Base-by-base conservation (phyloP, 2,113 vertebrate genomes). In the Polyodon spathula region DNA sequence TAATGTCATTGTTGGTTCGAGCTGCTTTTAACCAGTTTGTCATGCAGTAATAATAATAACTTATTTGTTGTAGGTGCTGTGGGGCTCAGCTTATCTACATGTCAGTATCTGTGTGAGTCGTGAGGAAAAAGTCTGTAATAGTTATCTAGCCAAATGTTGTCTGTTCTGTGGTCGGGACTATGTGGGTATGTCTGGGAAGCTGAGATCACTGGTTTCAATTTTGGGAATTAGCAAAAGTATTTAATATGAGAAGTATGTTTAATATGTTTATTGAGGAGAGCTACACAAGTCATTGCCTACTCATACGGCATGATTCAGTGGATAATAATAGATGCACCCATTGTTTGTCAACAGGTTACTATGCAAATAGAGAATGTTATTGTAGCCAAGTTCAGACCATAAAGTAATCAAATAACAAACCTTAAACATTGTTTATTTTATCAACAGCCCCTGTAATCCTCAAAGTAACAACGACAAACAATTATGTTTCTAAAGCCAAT, bases 201-300 rank as follows among this genome's bases (percentile, higher is more conserved):
- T 63, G 43, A 57, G 54, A 63, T 63, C 62, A 58, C 16, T 38
- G 10, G 41, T 58, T 17, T 48, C 27, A 7, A 37, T 39, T 6
- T 17, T 14, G 27, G 10, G 12, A 46, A 17, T 27, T 51, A 59
- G 46, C 37, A 59, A 50, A 55, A 37, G 6, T 55, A 53, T 46
- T 27, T 44, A 41, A 58, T 56, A 64, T 11, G 56, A 14, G 37
- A 46, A 54, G 61, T 15, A 64, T 64, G 41, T 40, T 27, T 43
- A 12, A 57, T 4, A 54, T 16, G 5, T 10, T n/a, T 11, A n/a
- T 14, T 37, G 4, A 4, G 40, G 39, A 58, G 38, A 17, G 37
- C 48, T 17, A 12, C 0, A n/a, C 6, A 38, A 15, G 15, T 4
- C 43, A 42, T 37, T n/a, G 40, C 51, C 40, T 10, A 8, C 8